Base-by-base conservation (phyloP, 2,113 vertebrate genomes). In the Todiramphus chloris region DNA sequence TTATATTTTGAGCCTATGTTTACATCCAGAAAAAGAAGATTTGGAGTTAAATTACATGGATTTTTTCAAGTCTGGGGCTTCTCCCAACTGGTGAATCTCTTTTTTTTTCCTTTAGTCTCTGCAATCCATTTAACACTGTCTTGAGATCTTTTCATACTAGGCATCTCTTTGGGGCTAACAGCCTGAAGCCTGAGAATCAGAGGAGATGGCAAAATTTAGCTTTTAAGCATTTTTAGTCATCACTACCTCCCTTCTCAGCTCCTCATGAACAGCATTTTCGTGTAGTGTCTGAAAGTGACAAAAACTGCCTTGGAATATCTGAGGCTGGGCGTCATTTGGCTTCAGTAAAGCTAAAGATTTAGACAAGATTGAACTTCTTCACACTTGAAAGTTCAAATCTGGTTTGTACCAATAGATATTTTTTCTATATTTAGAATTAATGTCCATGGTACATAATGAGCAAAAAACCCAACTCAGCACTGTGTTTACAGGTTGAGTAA, bases 161-260 rank as follows among this genome's bases (percentile, higher is more conserved):
- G 43, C 37, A 68, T 19, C 64, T 91, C 81, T 83, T 74, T 12
- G 20, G 76, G 75, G 43, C 79, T 93, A 80, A 88, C 64, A 95
- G 51, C 48, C 67, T 51, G 86, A 88, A 93, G 37, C 67, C 79
- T 77, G 69, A 85, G 83, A 95, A 86, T 75, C 75, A 78, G 66
- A 56, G 50, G 55, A 83, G 76, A 84, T 27, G 70, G 63, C 44
- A 95, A 95, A 91, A 92, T 69, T 74, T 69, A 94, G 80, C 85
- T 92, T 94, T 78, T 60, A 93, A 81, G 76, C 68, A 83, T 91
- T 89, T 89, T 76, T 80, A 1, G 3, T 83, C 93, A 48, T 37
- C 46, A 62, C 37, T 82, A 4, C 48, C 28, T 84, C 17, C 48
- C 11, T 95, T 46, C 60, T 83, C 76, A 87, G 37, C 64, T 91